Evolutionary conservation across 2,888 invertebrate species (phyloP), one percentile per base, ranked within the genome.

Genomic region (Cryptocheilus praepositus): DNA sequence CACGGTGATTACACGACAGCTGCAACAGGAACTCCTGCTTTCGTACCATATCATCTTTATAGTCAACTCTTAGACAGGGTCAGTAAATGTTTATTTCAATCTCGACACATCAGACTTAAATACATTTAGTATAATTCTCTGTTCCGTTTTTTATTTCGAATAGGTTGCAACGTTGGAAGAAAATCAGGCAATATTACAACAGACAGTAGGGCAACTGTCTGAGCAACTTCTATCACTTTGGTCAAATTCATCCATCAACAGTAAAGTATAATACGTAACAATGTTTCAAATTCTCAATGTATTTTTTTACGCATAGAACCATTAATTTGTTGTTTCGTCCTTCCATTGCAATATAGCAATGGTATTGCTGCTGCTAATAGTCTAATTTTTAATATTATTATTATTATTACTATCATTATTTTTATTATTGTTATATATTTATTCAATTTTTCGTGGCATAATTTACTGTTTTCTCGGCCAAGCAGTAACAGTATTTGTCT

Each of bases 11-110:
- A 66, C 1, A 75, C 75, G 54, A 77, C 78, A 62, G 13, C 3
- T 25, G 45, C 16, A 18, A 18, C 49, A 8, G 49, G 18, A 18
- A 77, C 82, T 59, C 81, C 85, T 56, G 83, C 85, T 66, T 88
- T 81, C 68, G 88, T 89, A 67, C 86, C 88, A 52, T 88, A 87
- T 78, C 82, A 84, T 61, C 79, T 88, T 64, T 89, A 86, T 73
- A 85, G 77, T 77, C 86, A 88, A 75, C 77, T 88, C 53, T 70
- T 87, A 67, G 85, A 88, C 69, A 85, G 86, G 83, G 88, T 88
- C 74, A 81, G 36, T 56, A 49, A 7, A 52, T 7, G 13, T 11
- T 36, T 2, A 36, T 36, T 1, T 7, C 4, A 4, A n/a, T n/a
- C 19, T 52, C 52, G 7, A 0, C 11, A 21, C n/a, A 18, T 18